Percentiles rank a stretch among this genome's conserved stretches.
Conservation (phyloP, 2,113 vertebrate genomes). For the Gymnogyps californianus region DNA sequence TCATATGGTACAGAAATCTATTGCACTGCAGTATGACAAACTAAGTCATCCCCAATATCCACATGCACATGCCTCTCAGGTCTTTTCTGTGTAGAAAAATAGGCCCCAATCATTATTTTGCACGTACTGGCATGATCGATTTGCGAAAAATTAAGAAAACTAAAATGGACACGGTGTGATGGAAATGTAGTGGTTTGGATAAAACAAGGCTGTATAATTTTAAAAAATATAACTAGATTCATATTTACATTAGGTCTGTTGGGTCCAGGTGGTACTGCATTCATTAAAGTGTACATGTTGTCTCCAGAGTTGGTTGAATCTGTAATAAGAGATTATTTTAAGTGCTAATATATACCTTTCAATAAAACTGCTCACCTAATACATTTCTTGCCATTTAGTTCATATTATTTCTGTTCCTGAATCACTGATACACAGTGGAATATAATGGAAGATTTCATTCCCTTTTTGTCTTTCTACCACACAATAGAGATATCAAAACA, state of each 20-base stretch:
- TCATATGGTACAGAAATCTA: neutral
- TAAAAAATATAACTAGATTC: neutral
- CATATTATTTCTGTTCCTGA: neutral
- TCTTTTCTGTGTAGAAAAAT: neutral
- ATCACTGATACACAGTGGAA: neutral
- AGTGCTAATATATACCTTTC: neutral
- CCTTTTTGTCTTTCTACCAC: neutral
- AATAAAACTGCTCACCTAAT: neutral
- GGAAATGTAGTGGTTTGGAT: neutral
- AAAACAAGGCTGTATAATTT: neutral
- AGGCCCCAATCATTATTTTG: neutral
- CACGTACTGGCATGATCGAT: neutral
- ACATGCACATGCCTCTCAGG: neutral
- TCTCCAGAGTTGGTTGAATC: conserved; percentile 95
- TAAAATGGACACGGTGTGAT: neutral
- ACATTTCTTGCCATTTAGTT: neutral
- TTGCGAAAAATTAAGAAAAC: neutral
- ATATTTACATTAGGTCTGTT: conserved; percentile 89
- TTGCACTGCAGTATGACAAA: neutral
- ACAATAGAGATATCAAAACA: neutral
- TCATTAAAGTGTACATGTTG: conserved; percentile 96
- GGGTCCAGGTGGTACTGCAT: conserved; percentile 87
- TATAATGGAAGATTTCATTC: neutral
- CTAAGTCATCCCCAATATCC: neutral
- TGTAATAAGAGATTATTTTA: conserved; percentile 64